These are phyloP conservation scores for Himalopsyche anomala DNA, from an alignment of 2,888 invertebrate species.

Conservation along the genomic window DNA sequence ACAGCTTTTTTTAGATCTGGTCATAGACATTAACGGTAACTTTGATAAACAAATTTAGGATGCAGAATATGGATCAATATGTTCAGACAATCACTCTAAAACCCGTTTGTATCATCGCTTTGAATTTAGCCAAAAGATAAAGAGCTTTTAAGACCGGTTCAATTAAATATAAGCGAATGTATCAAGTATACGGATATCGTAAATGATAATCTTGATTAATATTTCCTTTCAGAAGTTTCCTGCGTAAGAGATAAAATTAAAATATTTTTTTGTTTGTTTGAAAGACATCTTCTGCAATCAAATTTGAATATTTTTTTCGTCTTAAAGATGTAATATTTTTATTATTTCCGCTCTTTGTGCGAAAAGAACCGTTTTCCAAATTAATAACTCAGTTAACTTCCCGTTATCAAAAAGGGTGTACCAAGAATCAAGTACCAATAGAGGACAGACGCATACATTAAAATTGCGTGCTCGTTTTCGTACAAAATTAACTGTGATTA, in stretches of 20 bases:
- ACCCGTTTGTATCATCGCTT: neutral
- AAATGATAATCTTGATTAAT: neutral
- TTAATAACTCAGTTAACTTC: too few relatives aligned
- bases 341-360: too few relatives aligned
- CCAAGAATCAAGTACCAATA: too few relatives aligned
- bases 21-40: slow-evolving; percentile 1
- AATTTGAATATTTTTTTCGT: too few relatives aligned
- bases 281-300: neutral
- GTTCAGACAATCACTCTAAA: neutral
- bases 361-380: too few relatives aligned
- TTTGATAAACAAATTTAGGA: neutral
- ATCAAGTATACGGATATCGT: neutral
- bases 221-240: slow-evolving; percentile 3
- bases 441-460: too few relatives aligned
- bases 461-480: too few relatives aligned
- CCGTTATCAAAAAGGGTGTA: too few relatives aligned
- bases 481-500: too few relatives aligned
- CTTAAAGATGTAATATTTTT: too few relatives aligned
- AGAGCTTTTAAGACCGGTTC: slow-evolving; percentile 3
- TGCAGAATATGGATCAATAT: slow-evolving; percentile 16
- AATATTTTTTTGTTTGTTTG: too few relatives aligned
- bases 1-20: neutral
- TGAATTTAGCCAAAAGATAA: neutral
- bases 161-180: neutral
- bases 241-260: neutral